These are phyloP conservation scores for Lepas anatifera DNA, from an alignment of 2,888 invertebrate genomes.

Conservation along the genomic window DNA sequence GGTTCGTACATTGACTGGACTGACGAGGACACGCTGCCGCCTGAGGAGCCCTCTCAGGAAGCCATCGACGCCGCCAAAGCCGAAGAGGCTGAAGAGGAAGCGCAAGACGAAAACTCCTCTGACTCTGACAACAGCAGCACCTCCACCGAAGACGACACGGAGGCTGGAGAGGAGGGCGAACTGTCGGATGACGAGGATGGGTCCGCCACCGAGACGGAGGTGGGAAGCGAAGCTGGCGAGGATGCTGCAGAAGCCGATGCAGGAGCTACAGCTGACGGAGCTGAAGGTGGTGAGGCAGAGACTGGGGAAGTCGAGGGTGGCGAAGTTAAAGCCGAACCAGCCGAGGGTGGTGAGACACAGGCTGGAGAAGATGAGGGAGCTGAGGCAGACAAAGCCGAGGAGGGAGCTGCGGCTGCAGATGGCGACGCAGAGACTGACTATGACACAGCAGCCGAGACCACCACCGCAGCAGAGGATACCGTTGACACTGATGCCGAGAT, in stretches of 20 bases:
- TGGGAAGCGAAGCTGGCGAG: too few species aligned
- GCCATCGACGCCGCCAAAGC: neutral
- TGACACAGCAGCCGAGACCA: neutral
- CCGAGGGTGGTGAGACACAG: neutral
- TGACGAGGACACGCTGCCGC: conserved; percentile 7
- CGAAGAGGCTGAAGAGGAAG: neutral
- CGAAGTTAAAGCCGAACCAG: too few species aligned
- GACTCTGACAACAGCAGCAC: neutral
- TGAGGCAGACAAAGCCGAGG: neutral
- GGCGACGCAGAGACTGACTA: neutral
- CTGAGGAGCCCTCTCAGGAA: neutral
- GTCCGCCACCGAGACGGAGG: too few species aligned
- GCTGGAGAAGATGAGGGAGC: neutral
- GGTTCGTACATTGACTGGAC: conserved; percentile 2
- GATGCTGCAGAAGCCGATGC: too few species aligned
- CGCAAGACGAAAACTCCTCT: neutral
- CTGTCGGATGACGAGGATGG: too few species aligned
- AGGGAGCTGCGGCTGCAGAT: neutral
- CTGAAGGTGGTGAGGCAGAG: too few species aligned
- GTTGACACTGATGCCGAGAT: neutral
- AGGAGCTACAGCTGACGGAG: too few species aligned
- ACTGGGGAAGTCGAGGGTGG: too few species aligned
- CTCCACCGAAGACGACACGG: neutral
- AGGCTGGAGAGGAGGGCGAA: neutral
- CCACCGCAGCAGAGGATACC: too few species aligned